These are phyloP conservation scores for Zeugodacus cucurbitae DNA, from an alignment of 1,140 invertebrate species.

Conservation along the genomic window DNA sequence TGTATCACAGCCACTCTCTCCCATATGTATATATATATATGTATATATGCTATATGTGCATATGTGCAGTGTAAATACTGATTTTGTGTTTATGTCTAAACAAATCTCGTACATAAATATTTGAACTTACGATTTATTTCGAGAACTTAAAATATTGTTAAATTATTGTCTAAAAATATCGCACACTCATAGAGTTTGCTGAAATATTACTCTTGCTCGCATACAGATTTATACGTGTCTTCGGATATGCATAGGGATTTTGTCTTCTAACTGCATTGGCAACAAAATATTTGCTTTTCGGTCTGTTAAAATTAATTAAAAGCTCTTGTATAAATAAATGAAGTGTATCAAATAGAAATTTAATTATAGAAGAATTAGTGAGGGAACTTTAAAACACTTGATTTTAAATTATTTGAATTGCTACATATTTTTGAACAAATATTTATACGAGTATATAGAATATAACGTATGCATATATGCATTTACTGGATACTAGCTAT, in stretches of 20 bases:
- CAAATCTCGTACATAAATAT: too few species aligned
- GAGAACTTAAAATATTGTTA: too few species aligned
- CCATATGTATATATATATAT: background rate
- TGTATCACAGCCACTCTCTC: background rate
- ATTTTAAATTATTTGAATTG: slow-evolving; percentile 1
- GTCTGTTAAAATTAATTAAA: slow-evolving; percentile 45
- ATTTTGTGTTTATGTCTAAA: background rate
- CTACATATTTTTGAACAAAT: too few species aligned
- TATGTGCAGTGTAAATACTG: background rate
- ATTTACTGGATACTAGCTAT: background rate
- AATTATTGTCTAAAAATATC: too few species aligned
- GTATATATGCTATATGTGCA: too few species aligned
- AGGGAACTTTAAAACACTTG: background rate
- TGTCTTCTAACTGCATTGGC: too few species aligned
- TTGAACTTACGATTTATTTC: too few species aligned
- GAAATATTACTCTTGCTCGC: too few species aligned
- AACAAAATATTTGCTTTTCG: background rate
- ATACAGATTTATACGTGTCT: background rate
- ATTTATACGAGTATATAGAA: too few species aligned
- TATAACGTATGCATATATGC: background rate
- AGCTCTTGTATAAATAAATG: slow-evolving; percentile 45
- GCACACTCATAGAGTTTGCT: too few species aligned
- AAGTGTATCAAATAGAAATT: slow-evolving; percentile 41
- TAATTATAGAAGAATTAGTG: slow-evolving; percentile 40
- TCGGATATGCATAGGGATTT: too few species aligned